Percentiles rank a stretch among this genome's conserved stretches.
Evolutionary conservation across 2,113 vertebrate genomes (phyloP).

Genomic region (Propithecus coquereli): DNA sequence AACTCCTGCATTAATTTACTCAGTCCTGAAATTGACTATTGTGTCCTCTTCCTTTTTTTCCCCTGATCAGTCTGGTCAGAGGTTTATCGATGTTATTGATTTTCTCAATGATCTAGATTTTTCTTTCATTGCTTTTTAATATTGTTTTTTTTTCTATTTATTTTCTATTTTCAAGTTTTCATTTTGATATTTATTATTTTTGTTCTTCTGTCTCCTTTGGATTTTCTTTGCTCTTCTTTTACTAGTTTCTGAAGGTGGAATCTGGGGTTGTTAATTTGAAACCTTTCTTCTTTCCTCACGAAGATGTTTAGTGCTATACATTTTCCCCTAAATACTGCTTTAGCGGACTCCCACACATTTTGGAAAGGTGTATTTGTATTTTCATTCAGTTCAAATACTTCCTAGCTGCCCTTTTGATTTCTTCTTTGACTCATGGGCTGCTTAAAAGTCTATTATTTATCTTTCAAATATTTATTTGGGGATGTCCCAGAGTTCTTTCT

Average conservation of each 20-base stretch:
- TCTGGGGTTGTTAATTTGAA: neutral
- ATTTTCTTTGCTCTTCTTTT: neutral
- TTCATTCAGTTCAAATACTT: neutral
- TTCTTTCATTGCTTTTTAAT: neutral
- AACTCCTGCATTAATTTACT: neutral
- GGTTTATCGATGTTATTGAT: neutral
- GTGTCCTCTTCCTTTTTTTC: neutral
- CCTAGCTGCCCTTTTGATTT: neutral
- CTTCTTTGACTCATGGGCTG: neutral
- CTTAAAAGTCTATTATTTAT: neutral
- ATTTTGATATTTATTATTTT: neutral
- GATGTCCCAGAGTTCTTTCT: neutral
- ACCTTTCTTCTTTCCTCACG: neutral
- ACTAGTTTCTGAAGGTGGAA: neutral
- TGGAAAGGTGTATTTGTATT: neutral
- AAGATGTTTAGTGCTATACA: neutral
- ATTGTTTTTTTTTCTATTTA: neutral
- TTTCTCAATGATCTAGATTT: neutral
- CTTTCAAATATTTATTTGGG: neutral
- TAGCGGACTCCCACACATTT: neutral
- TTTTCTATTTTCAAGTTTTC: neutral
- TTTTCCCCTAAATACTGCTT: neutral
- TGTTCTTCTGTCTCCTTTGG: neutral
- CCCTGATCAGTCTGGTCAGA: neutral
- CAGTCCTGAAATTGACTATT: neutral